Conservation (phyloP, 2,888 invertebrate species). For the Rhyacophila evoluta region DNA sequence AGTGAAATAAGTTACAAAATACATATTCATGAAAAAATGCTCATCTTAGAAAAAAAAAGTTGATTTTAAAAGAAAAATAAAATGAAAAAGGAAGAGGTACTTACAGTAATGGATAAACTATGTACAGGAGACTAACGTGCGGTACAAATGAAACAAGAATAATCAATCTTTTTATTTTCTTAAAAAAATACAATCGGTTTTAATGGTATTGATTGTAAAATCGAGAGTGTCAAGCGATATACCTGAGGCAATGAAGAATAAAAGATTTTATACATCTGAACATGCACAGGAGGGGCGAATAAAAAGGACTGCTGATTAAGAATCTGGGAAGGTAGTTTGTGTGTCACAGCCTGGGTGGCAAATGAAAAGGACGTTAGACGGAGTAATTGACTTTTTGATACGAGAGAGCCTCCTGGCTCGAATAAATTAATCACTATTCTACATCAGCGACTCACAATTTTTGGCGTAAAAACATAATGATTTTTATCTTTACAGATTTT, state of each 20-base stretch:
- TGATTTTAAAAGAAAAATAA: too few relatives aligned
- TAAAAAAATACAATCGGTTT: too few relatives aligned
- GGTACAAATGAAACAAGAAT: too few relatives aligned
- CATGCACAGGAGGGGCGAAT: not conserved
- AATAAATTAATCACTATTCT: slow-evolving; percentile 35
- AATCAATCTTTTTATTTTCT: too few relatives aligned
- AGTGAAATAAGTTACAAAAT: too few relatives aligned
- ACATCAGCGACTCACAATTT: not conserved
- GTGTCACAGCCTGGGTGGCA: slow-evolving; percentile 29
- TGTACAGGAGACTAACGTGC: too few relatives aligned
- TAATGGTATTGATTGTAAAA: too few relatives aligned
- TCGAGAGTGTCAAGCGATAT: not conserved
- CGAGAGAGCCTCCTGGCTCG: not conserved
- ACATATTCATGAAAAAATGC: too few relatives aligned
- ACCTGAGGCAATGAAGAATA: not conserved
- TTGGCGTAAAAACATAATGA: slow-evolving; percentile 29
- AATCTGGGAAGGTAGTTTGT: slow-evolving; percentile 21
- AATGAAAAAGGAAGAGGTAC: too few relatives aligned
- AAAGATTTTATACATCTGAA: not conserved
- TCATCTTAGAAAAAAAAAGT: too few relatives aligned
- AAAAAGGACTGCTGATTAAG: not conserved
- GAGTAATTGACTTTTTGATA: slow-evolving; percentile 30
- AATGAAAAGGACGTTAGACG: slow-evolving; percentile 26
- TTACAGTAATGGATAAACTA: too few relatives aligned
- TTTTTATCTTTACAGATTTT: slow-evolving; percentile 20